Evolutionary conservation across 2,797 vertebrate species (phyloP).

Genomic region (Triplophysa bombifrons): DNA sequence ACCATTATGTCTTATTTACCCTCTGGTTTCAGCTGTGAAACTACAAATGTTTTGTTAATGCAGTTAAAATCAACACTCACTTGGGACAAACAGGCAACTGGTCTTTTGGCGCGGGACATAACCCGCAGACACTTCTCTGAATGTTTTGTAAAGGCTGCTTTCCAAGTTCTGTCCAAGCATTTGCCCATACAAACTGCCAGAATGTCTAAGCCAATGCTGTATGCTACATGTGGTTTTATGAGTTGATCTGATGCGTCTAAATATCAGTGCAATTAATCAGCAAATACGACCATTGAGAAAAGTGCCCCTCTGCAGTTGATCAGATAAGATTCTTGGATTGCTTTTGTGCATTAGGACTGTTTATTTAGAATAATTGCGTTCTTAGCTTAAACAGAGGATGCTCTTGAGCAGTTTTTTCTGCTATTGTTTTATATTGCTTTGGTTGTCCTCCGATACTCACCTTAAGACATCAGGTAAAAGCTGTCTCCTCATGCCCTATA

Average conservation of each 20-base stretch:
- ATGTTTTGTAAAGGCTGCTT: neutral
- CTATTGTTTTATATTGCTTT: neutral
- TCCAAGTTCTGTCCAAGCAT: neutral
- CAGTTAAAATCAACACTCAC: neutral
- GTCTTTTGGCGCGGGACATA: slow-evolving; percentile 7
- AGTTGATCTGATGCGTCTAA: neutral
- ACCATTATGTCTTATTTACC: neutral
- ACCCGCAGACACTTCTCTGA: neutral
- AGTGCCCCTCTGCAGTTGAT: neutral
- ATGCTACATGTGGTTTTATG: neutral
- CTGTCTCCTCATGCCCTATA: slow-evolving; percentile 38
- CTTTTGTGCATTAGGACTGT: neutral
- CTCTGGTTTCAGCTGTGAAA: neutral
- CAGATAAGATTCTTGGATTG: neutral
- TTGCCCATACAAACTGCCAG: neutral
- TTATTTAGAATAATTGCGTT: neutral
- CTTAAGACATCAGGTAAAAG: slow-evolving; percentile 21
- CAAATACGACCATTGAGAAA: neutral
- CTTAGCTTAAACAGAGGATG: neutral
- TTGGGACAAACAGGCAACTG: slow-evolving; percentile 1
- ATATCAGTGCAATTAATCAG: neutral
- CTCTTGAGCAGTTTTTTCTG: neutral
- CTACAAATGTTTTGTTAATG: neutral
- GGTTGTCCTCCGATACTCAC: slow-evolving; percentile 20
- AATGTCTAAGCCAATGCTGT: neutral